Evolutionary conservation across 2,797 vertebrate species (phyloP).

Genomic region (Sebastes taczanowskii): DNA sequence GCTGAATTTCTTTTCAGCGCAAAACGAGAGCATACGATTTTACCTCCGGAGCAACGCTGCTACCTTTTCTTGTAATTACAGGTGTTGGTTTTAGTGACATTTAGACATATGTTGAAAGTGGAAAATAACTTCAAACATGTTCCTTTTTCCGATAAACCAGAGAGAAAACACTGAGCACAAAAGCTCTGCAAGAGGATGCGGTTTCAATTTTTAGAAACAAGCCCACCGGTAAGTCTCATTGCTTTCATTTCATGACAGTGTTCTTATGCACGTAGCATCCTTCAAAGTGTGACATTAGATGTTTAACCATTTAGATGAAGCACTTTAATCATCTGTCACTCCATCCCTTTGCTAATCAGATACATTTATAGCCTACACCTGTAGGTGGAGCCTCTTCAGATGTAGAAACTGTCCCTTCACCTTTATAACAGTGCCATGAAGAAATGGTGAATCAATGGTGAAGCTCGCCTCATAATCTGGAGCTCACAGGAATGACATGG

Average conservation of each 20-base stretch:
- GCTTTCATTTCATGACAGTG: not conserved
- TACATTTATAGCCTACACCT: not conserved
- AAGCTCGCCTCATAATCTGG: not conserved
- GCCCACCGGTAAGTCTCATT: not conserved
- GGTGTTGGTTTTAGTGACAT: not conserved
- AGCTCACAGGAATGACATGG: not conserved
- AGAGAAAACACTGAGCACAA: not conserved
- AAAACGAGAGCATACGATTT: not conserved
- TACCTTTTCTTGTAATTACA: not conserved
- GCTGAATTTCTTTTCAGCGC: not conserved
- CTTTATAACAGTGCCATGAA: not conserved
- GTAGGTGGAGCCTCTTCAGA: not conserved
- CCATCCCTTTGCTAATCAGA: not conserved
- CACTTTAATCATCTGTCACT: not conserved
- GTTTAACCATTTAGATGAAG: not conserved
- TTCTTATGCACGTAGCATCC: not conserved
- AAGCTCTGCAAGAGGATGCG: not conserved
- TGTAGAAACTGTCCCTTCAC: not conserved
- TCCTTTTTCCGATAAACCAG: slow-evolving; percentile 26
- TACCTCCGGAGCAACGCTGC: not conserved
- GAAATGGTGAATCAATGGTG: not conserved
- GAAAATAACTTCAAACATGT: slow-evolving; percentile 3
- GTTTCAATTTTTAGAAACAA: slow-evolving; percentile 24
- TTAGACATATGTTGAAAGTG: not conserved
- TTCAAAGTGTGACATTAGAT: not conserved